phyloP scores from a whole-genome alignment of 2,888 invertebrate species.

The Hololepta plana region DNA sequence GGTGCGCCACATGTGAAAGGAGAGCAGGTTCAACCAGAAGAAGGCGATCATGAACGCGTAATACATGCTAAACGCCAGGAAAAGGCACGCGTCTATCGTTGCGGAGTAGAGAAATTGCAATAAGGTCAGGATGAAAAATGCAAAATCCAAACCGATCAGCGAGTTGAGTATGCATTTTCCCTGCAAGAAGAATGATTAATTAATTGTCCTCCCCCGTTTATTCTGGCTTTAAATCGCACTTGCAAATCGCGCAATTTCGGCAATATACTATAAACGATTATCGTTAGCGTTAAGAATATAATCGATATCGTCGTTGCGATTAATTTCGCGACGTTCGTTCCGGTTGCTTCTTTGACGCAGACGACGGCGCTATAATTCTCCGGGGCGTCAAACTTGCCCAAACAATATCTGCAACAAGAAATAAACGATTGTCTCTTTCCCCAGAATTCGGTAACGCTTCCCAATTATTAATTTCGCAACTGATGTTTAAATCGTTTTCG shows the following conservation, averaged over 20 bases:
- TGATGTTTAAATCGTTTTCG: too few species aligned
- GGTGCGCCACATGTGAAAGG: conserved; percentile 46
- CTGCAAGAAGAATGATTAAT: conserved; percentile 32
- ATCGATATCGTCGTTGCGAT: too few species aligned
- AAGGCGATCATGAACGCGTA: conserved; percentile 45
- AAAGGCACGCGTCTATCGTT: conserved; percentile 27
- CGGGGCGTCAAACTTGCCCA: conserved; percentile 10
- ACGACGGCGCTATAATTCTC: conserved; percentile 18
- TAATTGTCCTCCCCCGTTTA: background rate
- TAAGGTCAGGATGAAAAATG: conserved; percentile 38
- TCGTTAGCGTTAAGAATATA: conserved; percentile 37
- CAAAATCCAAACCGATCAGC: conserved; percentile 37
- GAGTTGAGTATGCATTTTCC: conserved; percentile 45
- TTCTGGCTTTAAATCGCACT: conserved; percentile 13
- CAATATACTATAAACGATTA: conserved; percentile 38
- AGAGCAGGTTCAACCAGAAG: conserved; percentile 51
- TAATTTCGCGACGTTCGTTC: too few species aligned
- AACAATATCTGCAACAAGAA: conserved; percentile 20
- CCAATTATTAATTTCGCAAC: too few species aligned
- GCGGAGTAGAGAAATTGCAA: conserved; percentile 31
- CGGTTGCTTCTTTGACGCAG: conserved; percentile 18
- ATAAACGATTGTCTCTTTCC: too few species aligned
- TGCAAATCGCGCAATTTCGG: conserved; percentile 39
- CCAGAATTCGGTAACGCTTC: too few species aligned
- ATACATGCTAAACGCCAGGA: conserved; percentile 24